Base-by-base conservation (phyloP, 2,113 vertebrate genomes). In the Rhinolophus ferrumequinum region DNA sequence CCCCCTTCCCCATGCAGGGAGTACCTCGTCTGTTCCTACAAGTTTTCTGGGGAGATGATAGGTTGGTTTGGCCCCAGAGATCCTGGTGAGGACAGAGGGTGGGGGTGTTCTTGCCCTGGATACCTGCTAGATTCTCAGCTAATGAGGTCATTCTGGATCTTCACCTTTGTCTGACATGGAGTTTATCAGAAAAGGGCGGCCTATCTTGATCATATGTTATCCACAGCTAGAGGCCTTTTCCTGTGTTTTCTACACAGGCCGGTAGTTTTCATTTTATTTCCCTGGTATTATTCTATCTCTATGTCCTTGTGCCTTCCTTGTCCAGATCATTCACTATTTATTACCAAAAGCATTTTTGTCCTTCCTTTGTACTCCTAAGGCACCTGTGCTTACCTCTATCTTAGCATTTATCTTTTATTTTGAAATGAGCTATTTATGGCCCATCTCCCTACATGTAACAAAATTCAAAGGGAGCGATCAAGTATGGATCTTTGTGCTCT, bases 261-360 rank as follows among this genome's bases (percentile, higher is more conserved):
- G n/a, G 15, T 82, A 79, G 90, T 79, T 97, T 94, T 69, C 96
- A 54, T 72, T 95, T 88, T 72, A 47, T 88, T 72, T 95, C 38
- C 9, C 84, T 95, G 82, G 21, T 24, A 28, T 56, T 44, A 64
- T 70, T 86, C 47, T 35, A 80, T 19, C 18, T 64, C 18, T 35
- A 3, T 8, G 47, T 69, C 35, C 90, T 91, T 54, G 19, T 82
- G 70, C 52, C 28, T 82, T 85, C 24, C 21, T 66, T 11, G 9
- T 75, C 8, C 3, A 67, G 9, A 44, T 86, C 41, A 52, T 19
- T 30, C 14, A 22, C 18, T 38, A 30, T 79, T 82, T 16, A 24
- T 67, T 60, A 64, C 44, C 18, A 60, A 89, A 73, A 22, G 33
- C n/a, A 15, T 35, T 11, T 22, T 38, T 18, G 35, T 12, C 67